Conservation (phyloP, 2,797 vertebrate species). For the Tolypeutes matacus region DNA sequence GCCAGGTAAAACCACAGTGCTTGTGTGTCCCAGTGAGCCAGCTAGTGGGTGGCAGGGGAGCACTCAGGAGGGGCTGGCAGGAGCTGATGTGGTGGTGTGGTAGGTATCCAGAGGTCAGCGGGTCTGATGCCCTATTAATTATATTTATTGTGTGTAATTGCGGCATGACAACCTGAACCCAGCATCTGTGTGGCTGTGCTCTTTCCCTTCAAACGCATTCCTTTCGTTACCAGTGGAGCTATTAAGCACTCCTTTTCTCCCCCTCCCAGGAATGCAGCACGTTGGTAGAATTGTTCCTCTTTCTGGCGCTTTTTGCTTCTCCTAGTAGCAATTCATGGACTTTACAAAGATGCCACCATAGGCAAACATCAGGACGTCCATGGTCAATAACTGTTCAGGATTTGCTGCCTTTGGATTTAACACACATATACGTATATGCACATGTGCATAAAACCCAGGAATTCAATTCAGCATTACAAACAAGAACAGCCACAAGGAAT, state of each 20-base stretch:
- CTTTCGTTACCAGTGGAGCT: slow-evolving; percentile 10
- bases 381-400: slow-evolving; percentile 43
- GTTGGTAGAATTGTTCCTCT: not conserved
- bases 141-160: slow-evolving; percentile 35
- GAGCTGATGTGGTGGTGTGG: not conserved
- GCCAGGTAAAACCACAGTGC: not conserved
- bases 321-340: slow-evolving; percentile 22
- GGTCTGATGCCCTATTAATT: slow-evolving; percentile 31
- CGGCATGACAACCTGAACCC: not conserved
- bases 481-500: not conserved
- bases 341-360: slow-evolving; percentile 26
- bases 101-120: not conserved
- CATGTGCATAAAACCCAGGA: slow-evolving; percentile 16
- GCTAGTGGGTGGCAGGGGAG: not conserved
- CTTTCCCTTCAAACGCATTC: slow-evolving; percentile 37
- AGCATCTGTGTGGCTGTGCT: not conserved
- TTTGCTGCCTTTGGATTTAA: slow-evolving; percentile 52
- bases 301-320: slow-evolving; percentile 16
- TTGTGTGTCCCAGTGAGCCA: not conserved
- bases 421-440: not conserved
- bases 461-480: slow-evolving; percentile 43
- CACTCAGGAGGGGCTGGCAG: not conserved
- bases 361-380: slow-evolving; percentile 40
- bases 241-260: not conserved
- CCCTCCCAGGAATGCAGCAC: not conserved